Percentiles rank a stretch among this genome's conserved stretches.
phyloP scores from a whole-genome alignment of 2,113 vertebrate genomes.

The Rhipidura dahli region DNA sequence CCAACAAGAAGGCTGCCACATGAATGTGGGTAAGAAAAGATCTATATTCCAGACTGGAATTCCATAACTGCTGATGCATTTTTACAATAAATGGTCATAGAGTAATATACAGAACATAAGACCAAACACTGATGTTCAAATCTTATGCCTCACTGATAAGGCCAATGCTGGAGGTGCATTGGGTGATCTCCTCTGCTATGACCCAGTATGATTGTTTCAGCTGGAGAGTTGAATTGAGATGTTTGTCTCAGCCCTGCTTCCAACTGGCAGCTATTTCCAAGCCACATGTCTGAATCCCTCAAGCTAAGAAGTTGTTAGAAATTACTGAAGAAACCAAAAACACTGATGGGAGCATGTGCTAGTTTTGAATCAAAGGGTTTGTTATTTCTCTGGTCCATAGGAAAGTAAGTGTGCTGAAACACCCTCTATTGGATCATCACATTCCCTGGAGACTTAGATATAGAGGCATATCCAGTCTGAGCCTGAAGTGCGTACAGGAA shows the following conservation, averaged over 20 bases:
- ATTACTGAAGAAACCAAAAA: neutral
- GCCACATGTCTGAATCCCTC: neutral
- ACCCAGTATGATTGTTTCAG: neutral
- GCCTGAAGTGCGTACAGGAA: neutral
- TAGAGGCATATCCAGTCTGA: neutral
- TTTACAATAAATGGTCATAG: neutral
- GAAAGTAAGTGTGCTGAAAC: neutral
- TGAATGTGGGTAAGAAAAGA: neutral
- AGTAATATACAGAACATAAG: neutral
- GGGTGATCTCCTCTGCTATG: neutral
- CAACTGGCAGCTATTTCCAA: neutral
- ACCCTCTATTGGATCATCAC: neutral
- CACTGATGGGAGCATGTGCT: neutral
- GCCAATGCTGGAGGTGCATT: no score
- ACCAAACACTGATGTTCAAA: neutral
- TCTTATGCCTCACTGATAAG: neutral
- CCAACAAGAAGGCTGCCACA: neutral
- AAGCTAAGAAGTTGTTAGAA: neutral
- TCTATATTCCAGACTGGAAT: neutral
- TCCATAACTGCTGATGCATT: neutral
- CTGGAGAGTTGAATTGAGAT: neutral
- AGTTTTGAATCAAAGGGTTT: neutral
- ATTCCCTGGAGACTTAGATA: neutral
- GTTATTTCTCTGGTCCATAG: neutral
- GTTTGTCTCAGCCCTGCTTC: neutral